A percentile compares a stretch with the other conserved stretches of the same genome.
phyloP scores from a whole-genome alignment of 1,140 invertebrate genomes.

The Bradysia coprophila region DNA sequence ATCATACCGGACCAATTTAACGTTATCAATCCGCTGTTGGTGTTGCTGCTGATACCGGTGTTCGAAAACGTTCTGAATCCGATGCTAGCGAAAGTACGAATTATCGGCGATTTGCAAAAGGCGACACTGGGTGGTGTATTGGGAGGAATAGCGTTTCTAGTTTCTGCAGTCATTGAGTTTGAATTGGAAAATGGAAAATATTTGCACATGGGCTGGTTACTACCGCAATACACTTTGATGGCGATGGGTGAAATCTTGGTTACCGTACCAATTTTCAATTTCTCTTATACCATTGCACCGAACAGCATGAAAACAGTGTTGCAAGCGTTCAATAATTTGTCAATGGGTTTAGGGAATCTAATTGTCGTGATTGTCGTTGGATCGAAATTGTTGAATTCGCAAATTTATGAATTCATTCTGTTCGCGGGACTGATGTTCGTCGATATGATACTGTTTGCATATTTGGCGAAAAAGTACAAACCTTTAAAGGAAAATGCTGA shows the following conservation, averaged over 20 bases:
- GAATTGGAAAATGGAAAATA: slow-evolving; percentile 10
- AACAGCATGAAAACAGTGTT: slow-evolving; percentile 79
- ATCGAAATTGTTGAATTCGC: slow-evolving; percentile 16
- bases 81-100: slow-evolving; percentile 12
- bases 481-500: no score
- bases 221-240: slow-evolving; percentile 68
- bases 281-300: slow-evolving; percentile 79
- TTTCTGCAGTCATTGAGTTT: slow-evolving; percentile 1
- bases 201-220: slow-evolving; percentile 55
- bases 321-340: slow-evolving; percentile 75
- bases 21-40: slow-evolving; percentile 42
- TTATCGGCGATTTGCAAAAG: slow-evolving; percentile 35
- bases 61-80: slow-evolving; percentile 38
- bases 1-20: slow-evolving; percentile 45
- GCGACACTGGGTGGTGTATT: slow-evolving; percentile 46
- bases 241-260: slow-evolving; percentile 68
- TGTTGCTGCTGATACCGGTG: slow-evolving; percentile 43
- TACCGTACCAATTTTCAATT: slow-evolving; percentile 73
- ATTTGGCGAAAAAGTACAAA: slow-evolving; percentile 53
- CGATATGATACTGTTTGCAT: slow-evolving; percentile 63
- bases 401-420: slow-evolving; percentile 62
- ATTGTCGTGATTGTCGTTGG: slow-evolving; percentile 66
- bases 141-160: slow-evolving; percentile 35
- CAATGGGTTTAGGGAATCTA: slow-evolving; percentile 83
- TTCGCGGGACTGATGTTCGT: slow-evolving; percentile 71